Evolutionary conservation across 2,113 vertebrate species (phyloP), one percentile per base, ranked within the genome.

Genomic region (Xiphias gladius): DNA sequence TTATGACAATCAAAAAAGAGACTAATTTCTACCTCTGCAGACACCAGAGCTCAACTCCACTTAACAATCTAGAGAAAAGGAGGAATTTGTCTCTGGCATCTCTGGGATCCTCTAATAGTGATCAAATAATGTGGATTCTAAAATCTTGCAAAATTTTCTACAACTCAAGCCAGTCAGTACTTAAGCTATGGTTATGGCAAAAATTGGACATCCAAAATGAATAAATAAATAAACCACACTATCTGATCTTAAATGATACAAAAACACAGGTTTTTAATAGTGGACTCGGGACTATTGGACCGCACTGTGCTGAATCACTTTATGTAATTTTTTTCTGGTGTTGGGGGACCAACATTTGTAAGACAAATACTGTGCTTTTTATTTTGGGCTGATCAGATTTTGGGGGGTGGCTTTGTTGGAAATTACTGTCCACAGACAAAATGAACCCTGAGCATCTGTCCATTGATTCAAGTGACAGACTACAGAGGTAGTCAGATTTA

Each of bases 361-460:
- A 81, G 57, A 78, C 30, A 83, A 80, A 55, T 71, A 35, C 54
- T 86, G 54, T 73, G 64, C 28, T 62, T 83, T 65, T 83, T 39
- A 52, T 86, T 85, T 84, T 69, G 61, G 64, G 57, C 58, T 71
- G 72, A 82, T 79, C 41, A 76, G 77, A 80, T 85, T 88, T 88
- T 67, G 12, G 55, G 54, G 70, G 70, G 74, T 86, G 89, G 93
- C 92, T 94, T 94, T 94, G 94, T 94, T 94, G 94, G 93, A 94
- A 93, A 87, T 93, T 89, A 94, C 91, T 93, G 94, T 94, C 94
- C 93, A 94, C 86, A 90, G 91, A 94, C 91, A 91, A 94, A 94
- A 92, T 91, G 85, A 93, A 90, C 91, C 85, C 78, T 93, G 82
- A 88, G 84, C 90, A 93, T 90, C 87, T 92, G 85, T 89, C 87